A percentile compares a stretch with the other conserved stretches of the same genome.
Conservation (phyloP, 2,888 invertebrate species). For the Amaurobius ferox region DNA sequence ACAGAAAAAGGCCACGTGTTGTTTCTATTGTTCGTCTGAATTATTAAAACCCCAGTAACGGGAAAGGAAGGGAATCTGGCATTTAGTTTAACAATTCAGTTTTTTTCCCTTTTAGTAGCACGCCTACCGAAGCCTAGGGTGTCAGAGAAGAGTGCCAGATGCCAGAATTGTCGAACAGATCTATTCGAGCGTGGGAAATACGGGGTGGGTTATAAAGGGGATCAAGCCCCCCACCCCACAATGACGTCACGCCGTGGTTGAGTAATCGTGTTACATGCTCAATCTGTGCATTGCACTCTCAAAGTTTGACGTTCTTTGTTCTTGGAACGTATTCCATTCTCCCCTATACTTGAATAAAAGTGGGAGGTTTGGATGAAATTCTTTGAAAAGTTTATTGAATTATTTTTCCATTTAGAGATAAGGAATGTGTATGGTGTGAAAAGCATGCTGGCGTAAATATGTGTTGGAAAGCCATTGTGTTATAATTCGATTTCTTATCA, state of each 20-base stretch:
- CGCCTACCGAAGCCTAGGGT: conserved; percentile 42
- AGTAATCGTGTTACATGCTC: conserved; percentile 71
- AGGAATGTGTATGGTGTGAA: too few species aligned
- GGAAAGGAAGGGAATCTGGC: neutral
- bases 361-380: neutral
- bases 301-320: conserved; percentile 54
- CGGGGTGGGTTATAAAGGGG: conserved; percentile 5
- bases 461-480: too few species aligned
- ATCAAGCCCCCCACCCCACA: conserved; percentile 28
- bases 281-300: conserved; percentile 58
- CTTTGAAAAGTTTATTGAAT: too few species aligned
- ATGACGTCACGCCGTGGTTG: conserved; percentile 67
- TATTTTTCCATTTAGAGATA: too few species aligned
- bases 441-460: too few species aligned
- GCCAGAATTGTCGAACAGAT: conserved; percentile 60
- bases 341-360: neutral
- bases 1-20: neutral
- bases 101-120: neutral
- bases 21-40: neutral
- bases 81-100: conserved; percentile 20
- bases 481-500: too few species aligned
- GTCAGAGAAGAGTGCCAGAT: conserved; percentile 66
- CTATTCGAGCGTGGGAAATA: conserved; percentile 63
- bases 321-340: neutral
- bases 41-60: conserved; percentile 5